phyloP scores from a whole-genome alignment of 2,797 vertebrate species.

The Monodelphis domestica region DNA sequence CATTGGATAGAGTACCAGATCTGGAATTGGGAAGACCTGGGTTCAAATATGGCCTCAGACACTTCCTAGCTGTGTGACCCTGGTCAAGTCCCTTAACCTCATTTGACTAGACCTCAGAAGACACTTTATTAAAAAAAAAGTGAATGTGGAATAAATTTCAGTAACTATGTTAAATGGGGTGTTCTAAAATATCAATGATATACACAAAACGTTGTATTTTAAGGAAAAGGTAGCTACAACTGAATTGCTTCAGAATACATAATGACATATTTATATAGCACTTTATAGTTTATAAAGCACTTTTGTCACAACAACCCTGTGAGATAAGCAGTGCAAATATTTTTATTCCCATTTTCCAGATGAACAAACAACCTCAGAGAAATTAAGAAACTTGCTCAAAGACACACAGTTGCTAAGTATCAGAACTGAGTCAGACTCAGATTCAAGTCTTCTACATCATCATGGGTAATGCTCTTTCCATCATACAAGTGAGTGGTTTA shows the following conservation, averaged over 20 bases:
- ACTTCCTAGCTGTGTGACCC: too few relatives aligned
- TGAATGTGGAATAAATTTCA: conserved; percentile 13
- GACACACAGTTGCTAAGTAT: neutral
- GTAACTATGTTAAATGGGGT: neutral
- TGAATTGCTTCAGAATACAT: neutral
- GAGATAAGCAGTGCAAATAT: neutral
- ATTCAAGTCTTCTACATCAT: neutral
- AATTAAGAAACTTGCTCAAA: neutral
- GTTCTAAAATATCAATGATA: conserved; percentile 31
- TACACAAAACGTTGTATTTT: neutral
- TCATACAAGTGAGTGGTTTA: conserved; percentile 19
- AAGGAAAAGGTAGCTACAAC: neutral
- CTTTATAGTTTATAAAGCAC: neutral
- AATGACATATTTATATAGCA: neutral
- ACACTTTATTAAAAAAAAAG: too few relatives aligned
- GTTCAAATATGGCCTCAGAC: too few relatives aligned
- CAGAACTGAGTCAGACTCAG: neutral
- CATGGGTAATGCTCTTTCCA: neutral
- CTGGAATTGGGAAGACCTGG: too few relatives aligned
- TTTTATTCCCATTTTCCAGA: neutral
- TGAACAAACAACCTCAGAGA: neutral
- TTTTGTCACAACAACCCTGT: neutral
- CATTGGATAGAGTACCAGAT: too few relatives aligned
- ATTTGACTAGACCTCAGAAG: too few relatives aligned
- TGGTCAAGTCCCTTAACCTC: too few relatives aligned